phyloP scores from a whole-genome alignment of 2,113 vertebrate species.

The Isichthys henryi region DNA sequence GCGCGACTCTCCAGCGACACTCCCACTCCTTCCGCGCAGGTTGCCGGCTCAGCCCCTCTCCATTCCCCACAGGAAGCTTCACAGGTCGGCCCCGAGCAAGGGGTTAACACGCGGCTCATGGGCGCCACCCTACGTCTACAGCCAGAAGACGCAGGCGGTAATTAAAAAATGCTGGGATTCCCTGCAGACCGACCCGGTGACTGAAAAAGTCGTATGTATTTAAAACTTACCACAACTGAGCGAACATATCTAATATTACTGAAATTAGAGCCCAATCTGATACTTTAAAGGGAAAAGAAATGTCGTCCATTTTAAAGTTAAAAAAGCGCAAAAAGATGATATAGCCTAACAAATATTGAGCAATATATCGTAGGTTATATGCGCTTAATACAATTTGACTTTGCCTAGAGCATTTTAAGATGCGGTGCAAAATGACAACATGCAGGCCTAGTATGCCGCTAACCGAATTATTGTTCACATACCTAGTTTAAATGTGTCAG shows the following conservation, averaged over 20 bases:
- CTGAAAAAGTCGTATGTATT: neutral
- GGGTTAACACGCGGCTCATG: constrained; percentile 1
- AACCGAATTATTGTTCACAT: neutral
- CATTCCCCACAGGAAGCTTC: constrained; percentile 11
- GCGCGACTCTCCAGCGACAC: neutral
- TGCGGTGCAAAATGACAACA: neutral
- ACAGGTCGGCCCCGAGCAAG: neutral
- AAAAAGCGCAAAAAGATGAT: neutral
- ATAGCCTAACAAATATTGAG: neutral
- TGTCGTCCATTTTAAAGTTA: neutral
- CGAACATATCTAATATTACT: neutral
- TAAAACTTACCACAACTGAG: neutral
- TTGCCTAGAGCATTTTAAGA: neutral
- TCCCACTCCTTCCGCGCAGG: constrained; percentile 6
- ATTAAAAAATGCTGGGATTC: neutral
- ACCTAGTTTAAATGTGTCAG: neutral
- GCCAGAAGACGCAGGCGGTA: constrained; percentile 1
- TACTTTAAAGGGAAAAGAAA: neutral
- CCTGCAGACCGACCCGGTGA: neutral
- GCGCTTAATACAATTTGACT: neutral
- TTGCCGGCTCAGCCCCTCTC: neutral
- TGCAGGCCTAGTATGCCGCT: neutral
- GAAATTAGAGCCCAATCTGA: neutral
- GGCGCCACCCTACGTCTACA: constrained; percentile 36
- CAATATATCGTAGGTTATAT: neutral